Base-by-base conservation (phyloP, 2,888 invertebrate species). In the Eugnorisma glareosa region DNA sequence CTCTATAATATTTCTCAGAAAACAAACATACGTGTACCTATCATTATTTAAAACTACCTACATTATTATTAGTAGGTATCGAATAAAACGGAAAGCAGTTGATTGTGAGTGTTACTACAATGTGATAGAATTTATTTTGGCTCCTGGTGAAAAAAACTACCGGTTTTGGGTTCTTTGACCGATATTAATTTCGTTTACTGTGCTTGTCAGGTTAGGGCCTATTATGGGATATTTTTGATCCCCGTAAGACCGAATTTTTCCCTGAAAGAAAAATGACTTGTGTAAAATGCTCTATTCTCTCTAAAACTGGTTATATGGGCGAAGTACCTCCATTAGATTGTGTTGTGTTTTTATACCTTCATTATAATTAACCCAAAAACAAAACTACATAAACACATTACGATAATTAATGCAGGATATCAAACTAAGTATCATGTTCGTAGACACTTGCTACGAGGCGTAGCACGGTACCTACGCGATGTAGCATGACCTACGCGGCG, bases 1-100 rank as follows among this genome's bases (percentile, higher is more conserved):
- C 24, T 28, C 40, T 77, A 24, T 68, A 54, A 54, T 28, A 77
- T 78, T 85, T 85, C 77, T 73, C 67, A 77, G 81, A 86, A 86
- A 72, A 86, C 79, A 40, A 64, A 71, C 67, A 64, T 51, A 40
- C n/a, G n/a, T 13, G 59, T 61, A 21, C 35, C 77, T n/a, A 28
- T 70, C 31, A 85, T 75, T 77, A 85, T 83, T 75, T 76, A 73
- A 68, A 24, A 64, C 51, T 74, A 18, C 75, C 73, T n/a, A 40
- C 37, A 18, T 31, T n/a, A n/a, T n/a, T n/a, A 35, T 61, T 18
- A 61, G 18, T 48, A 24, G 3, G n/a, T 31, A 75, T 68, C 70
- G 31, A 79, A 54, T 54, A 75, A 79, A 10, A 51, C 18, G 31
- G 31, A 59, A 51, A 75, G 24, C 45, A 66, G 70, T 76, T 45